Evolutionary conservation across 2,797 vertebrate genomes (phyloP).

Genomic region (Acrocephalus scirpaceus): DNA sequence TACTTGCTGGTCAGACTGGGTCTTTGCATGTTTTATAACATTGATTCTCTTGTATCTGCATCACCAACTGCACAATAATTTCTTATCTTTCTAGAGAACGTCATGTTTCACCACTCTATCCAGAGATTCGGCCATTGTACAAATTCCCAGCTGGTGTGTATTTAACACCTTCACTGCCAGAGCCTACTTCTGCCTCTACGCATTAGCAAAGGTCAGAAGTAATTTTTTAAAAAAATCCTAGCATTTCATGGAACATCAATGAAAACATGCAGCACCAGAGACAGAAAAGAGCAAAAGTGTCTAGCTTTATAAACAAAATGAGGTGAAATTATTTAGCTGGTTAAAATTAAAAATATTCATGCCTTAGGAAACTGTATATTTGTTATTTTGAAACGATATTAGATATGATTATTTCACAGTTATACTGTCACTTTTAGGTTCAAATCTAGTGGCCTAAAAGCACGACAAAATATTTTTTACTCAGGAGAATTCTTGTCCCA

Average conservation of each 20-base stretch:
- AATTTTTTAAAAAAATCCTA: not conserved
- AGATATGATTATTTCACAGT: not conserved
- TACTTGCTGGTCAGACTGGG: not conserved
- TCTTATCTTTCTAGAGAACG: not conserved
- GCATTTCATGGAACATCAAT: not conserved
- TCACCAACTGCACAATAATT: not conserved
- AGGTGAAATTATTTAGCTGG: not conserved
- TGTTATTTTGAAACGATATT: not conserved
- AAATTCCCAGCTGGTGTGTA: not conserved
- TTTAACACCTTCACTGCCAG: not conserved
- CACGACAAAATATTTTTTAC: not conserved
- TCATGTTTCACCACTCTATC: not conserved
- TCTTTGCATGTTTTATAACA: not conserved
- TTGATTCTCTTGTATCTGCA: not conserved
- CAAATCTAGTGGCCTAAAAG: not conserved
- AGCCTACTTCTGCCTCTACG: not conserved
- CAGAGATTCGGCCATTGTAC: not conserved
- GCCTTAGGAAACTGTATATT: not conserved
- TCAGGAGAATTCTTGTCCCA: not conserved
- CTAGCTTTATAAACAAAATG: not conserved
- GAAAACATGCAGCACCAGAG: not conserved
- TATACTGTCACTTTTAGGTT: not conserved
- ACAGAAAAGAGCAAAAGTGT: not conserved
- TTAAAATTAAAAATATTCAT: not conserved
- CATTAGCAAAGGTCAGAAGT: not conserved